Evolutionary conservation across 2,888 invertebrate genomes (phyloP).

Genomic region (Malthinus seriepunctatus): DNA sequence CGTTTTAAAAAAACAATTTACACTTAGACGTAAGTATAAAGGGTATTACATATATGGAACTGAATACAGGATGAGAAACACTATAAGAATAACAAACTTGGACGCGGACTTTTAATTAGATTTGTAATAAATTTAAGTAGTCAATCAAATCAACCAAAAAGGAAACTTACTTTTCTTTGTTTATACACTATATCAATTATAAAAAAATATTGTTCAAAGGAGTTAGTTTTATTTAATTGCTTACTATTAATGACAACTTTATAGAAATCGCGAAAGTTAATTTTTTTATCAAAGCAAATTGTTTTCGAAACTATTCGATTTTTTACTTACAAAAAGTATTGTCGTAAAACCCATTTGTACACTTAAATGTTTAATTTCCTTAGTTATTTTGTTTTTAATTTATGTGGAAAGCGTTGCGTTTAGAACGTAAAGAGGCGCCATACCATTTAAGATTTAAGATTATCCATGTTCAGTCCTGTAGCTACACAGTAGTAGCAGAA

Average conservation of each 20-base stretch:
- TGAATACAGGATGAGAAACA: slow-evolving; percentile 40
- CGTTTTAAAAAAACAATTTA: slow-evolving; percentile 50
- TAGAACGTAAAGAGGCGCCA: no score
- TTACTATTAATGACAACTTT: background rate
- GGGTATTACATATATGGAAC: slow-evolving; percentile 46
- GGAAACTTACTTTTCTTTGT: slow-evolving; percentile 29
- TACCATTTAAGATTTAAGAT: no score
- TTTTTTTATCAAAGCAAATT: background rate
- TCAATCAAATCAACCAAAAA: slow-evolving; percentile 52
- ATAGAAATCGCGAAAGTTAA: background rate
- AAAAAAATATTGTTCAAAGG: background rate
- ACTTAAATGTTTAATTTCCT: no score
- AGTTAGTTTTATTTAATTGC: background rate
- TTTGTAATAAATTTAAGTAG: slow-evolving; percentile 52
- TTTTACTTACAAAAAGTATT: no score
- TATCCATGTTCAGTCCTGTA: no score
- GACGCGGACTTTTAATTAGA: slow-evolving; percentile 50
- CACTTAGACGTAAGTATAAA: slow-evolving; percentile 50
- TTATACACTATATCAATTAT: slow-evolving; percentile 8
- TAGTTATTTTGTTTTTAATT: no score
- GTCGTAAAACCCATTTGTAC: no score
- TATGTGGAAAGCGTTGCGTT: no score
- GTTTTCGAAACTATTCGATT: no score
- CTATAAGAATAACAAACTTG: slow-evolving; percentile 47
- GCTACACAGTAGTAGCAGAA: no score